Base-by-base conservation (phyloP, 2,888 invertebrate species). In the Glyphotaelius pellucidus region DNA sequence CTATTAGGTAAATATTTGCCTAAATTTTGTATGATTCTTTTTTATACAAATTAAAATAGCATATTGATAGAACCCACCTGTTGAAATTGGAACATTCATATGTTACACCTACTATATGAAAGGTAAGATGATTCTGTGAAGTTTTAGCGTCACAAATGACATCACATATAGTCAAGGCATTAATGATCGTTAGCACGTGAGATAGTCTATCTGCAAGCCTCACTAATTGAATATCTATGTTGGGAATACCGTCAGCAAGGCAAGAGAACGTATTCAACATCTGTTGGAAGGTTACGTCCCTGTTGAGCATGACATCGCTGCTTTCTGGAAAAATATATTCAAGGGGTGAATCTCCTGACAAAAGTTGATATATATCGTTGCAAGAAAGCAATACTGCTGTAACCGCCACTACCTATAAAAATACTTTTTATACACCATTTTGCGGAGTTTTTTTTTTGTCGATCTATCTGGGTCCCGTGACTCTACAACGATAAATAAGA, bases 101-200 rank as follows among this genome's bases (percentile, higher is more conserved):
- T 92, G 94, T 94, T 0, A 95, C 94, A 25, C 95, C 95, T 92
- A 95, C 94, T 25, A 95, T 92, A 91, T 95, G 95, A 80, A 95
- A 91, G n/a, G 93, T 93, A 12, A 94, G 88, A 3, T 88, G 47
- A 38, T 89, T 89, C n/a, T 89, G 83, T 79, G 90, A 83, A 81
- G 84, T 92, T 92, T 32, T 94, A 90, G 52, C 94, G 91, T 92
- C 93, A 94, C 90, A 32, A 32, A 92, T 81, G 31, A 91, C 19
- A 12, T 38, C 88, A 94, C 42, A 94, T 93, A 80, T 90, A 35
- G 85, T 94, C 94, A 92, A 94, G 93, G 89, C 93, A 93, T 90
- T 91, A 84, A 83, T 92, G 91, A 92, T 94, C 93, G 87, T 91
- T 92, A 90, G 91, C 93, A 90, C 92, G 93, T 88, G 94, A 93